Conservation (phyloP, 2,888 invertebrate species). For the Heliconius sara region DNA sequence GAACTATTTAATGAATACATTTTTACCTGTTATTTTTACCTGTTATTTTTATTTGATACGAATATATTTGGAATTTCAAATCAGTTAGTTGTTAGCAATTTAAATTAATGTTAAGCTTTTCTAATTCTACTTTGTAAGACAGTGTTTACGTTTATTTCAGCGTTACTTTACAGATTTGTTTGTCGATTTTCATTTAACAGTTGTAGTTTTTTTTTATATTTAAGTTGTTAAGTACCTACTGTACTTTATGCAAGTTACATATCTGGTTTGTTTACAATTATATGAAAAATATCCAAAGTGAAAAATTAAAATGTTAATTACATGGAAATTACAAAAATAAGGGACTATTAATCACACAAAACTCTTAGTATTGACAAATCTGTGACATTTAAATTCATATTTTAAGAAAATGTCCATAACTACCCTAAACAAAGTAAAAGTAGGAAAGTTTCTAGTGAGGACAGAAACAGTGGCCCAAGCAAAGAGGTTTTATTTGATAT, state of each 20-base stretch:
- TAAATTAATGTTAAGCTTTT: conserved; percentile 32
- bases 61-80: conserved; percentile 20
- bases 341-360: not conserved
- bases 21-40: not conserved
- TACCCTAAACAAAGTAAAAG: not conserved
- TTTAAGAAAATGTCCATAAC: not conserved
- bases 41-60: not conserved
- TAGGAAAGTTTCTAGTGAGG: too few species aligned
- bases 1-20: not conserved
- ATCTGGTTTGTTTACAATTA: too few species aligned
- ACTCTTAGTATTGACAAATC: not conserved
- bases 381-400: not conserved
- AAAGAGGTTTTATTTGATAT: not conserved
- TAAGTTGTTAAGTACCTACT: too few species aligned
- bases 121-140: conserved; percentile 16
- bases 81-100: conserved; percentile 17
- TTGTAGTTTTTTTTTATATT: too few species aligned
- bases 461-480: not conserved
- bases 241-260: too few species aligned
- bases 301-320: too few species aligned
- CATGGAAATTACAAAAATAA: too few species aligned
- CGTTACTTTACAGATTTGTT: not conserved
- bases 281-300: too few species aligned
- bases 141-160: not conserved
- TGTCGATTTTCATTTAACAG: not conserved